Percentiles rank a stretch among this genome's conserved stretches.
Conservation (phyloP, 30 jellyfish, hydroid and myxozoan species). For the Clytia hemisphaerica region DNA sequence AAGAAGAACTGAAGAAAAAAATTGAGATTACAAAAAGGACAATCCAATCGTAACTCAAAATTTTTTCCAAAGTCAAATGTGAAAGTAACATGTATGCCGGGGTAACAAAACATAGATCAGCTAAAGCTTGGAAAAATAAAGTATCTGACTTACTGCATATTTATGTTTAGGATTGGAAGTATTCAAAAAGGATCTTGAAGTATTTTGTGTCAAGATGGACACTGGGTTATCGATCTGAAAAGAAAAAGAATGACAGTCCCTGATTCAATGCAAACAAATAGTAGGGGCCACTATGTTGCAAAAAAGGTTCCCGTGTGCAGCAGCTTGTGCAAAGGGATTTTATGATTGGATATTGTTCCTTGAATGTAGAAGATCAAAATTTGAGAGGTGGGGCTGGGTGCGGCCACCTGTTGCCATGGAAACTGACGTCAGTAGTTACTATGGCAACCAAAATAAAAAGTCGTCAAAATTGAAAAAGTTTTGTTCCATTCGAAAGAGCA, state of each 20-base stretch:
- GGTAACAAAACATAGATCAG: background rate
- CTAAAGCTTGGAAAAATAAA: background rate
- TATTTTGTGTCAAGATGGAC: constrained; percentile 87
- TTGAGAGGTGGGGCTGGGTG: too few species aligned
- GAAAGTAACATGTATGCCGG: background rate
- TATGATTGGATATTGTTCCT: too few species aligned
- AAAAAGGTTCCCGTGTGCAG: too few species aligned
- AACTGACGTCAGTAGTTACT: too few species aligned
- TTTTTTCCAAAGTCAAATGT: background rate
- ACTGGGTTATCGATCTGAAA: constrained; percentile 93
- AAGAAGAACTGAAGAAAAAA: constrained; percentile 63
- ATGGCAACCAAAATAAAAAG: too few species aligned
- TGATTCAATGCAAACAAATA: background rate
- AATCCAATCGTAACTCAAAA: background rate
- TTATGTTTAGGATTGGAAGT: constrained; percentile 82
- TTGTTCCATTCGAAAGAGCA: too few species aligned
- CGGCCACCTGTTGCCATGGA: too few species aligned
- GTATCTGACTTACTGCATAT: constrained; percentile 52
- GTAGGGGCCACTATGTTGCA: too few species aligned
- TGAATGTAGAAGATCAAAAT: too few species aligned
- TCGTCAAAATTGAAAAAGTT: too few species aligned
- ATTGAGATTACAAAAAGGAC: background rate
- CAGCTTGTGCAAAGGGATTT: too few species aligned
- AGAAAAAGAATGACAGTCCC: too few species aligned
- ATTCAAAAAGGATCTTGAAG: constrained; percentile 91